Percentiles rank a stretch among this genome's conserved stretches.
These are phyloP conservation scores for Pelosia muscerda DNA, from an alignment of 2,888 invertebrate species.

Conservation along the genomic window DNA sequence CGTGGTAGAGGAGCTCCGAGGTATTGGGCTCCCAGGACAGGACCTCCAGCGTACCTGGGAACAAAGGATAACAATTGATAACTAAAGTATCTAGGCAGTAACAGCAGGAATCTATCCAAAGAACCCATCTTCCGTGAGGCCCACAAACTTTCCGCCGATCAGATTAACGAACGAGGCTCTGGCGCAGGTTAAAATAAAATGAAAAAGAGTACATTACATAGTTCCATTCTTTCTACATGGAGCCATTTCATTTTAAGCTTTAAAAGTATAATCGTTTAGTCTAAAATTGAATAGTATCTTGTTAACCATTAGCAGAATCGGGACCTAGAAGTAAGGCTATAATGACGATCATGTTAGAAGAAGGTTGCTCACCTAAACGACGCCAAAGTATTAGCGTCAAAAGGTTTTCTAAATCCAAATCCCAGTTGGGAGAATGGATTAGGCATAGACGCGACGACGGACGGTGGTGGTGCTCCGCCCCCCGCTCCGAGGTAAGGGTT, in stretches of 20 bases:
- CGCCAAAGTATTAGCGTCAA: conserved; percentile 89
- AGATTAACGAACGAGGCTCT: not conserved
- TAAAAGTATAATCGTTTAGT: too few relatives aligned
- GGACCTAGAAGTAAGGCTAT: not conserved
- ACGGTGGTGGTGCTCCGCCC: conserved; percentile 88
- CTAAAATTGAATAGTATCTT: too few relatives aligned
- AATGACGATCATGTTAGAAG: not conserved
- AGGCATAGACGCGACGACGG: conserved; percentile 92
- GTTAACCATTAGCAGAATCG: too few relatives aligned
- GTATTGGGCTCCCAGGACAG: conserved; percentile 81
- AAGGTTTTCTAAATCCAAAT: conserved; percentile 91
- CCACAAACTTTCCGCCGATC: not conserved
- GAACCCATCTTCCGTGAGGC: too few relatives aligned
- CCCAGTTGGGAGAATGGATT: conserved; percentile 93
- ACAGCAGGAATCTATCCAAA: not conserved
- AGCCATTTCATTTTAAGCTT: too few relatives aligned
- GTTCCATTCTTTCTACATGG: too few relatives aligned
- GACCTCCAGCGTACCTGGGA: conserved; percentile 73
- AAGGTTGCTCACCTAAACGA: conserved; percentile 88
- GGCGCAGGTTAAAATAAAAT: not conserved
- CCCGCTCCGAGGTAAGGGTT: conserved; percentile 91
- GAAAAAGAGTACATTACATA: too few relatives aligned
- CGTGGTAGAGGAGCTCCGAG: conserved; percentile 81
- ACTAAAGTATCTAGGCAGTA: not conserved
- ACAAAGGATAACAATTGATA: conserved; percentile 23